phyloP scores from a whole-genome alignment of 2,888 invertebrate genomes.

The Dicroscelio sp. region DNA sequence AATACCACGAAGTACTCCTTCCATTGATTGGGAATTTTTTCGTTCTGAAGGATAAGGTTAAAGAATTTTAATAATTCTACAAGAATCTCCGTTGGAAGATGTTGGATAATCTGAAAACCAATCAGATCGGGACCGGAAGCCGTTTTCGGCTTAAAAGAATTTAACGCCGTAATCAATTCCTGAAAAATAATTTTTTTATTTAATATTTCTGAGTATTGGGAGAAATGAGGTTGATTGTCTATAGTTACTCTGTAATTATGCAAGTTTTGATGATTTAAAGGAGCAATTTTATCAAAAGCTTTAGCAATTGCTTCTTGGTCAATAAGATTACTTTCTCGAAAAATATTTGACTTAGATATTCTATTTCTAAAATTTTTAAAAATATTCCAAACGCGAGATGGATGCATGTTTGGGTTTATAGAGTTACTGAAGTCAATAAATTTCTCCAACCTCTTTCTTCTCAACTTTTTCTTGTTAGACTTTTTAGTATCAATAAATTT shows the following conservation, averaged over 20 bases:
- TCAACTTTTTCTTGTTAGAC: not conserved
- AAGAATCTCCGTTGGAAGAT: too few species aligned
- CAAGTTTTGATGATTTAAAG: not conserved
- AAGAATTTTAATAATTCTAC: not conserved
- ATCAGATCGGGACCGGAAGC: constrained; percentile 32
- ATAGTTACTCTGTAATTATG: not conserved
- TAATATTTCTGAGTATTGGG: not conserved
- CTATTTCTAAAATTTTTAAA: not conserved
- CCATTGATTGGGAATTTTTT: constrained; percentile 18
- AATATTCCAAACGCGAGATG: not conserved
- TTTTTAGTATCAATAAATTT: not conserved
- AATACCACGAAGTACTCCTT: constrained; percentile 31
- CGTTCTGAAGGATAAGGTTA: not conserved
- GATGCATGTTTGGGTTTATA: not conserved
- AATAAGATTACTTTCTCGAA: not conserved
- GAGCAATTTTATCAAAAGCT: constrained; percentile 13
- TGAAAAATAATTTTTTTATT: not conserved
- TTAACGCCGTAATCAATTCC: constrained; percentile 29
- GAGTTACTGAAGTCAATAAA: not conserved
- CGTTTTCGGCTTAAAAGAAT: not conserved
- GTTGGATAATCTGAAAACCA: constrained; percentile 5
- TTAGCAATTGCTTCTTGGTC: not conserved
- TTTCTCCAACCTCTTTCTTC: not conserved
- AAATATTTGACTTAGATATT: not conserved
- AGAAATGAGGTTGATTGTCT: not conserved